Percentiles rank a stretch among this genome's conserved stretches.
Evolutionary conservation across 2,888 invertebrate genomes (phyloP).

Genomic region (Spilarctia lutea): DNA sequence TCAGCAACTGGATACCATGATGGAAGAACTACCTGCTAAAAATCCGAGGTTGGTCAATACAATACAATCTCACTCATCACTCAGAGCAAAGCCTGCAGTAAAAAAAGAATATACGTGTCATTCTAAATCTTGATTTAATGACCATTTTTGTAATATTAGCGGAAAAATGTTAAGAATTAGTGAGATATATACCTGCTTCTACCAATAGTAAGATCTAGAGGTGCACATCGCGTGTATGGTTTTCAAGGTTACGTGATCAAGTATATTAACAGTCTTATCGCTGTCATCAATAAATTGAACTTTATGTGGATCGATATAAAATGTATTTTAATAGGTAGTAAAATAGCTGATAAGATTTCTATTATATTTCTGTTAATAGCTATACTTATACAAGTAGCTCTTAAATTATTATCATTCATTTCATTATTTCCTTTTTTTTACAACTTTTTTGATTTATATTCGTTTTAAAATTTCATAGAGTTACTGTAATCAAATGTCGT

Average conservation of each 20-base stretch:
- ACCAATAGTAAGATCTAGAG: slow-evolving; percentile 35
- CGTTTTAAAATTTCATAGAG: too few relatives aligned
- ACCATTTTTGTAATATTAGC: not conserved
- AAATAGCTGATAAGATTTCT: not conserved
- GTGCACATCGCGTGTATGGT: slow-evolving; percentile 43
- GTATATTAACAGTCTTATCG: slow-evolving; percentile 34
- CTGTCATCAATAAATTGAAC: slow-evolving; percentile 28
- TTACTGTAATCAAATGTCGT: too few relatives aligned
- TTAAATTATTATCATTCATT: not conserved
- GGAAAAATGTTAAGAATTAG: not conserved
- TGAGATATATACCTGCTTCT: not conserved
- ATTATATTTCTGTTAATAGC: not conserved
- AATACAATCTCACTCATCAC: too few relatives aligned
- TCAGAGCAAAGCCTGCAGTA: too few relatives aligned
- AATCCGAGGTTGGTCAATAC: too few relatives aligned
- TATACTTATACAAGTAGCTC: too few relatives aligned
- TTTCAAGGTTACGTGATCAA: slow-evolving; percentile 36
- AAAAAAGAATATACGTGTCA: not conserved
- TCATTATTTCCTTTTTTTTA: not conserved
- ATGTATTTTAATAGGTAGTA: not conserved
- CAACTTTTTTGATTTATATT: not conserved
- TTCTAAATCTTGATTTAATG: not conserved
- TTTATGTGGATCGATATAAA: not conserved
- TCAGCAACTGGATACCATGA: too few relatives aligned
- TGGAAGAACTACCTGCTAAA: too few relatives aligned